A percentile compares a stretch with the other conserved stretches of the same genome.
These are phyloP conservation scores for Hydrophis major DNA, from an alignment of 2,797 vertebrate genomes.

Conservation along the genomic window DNA sequence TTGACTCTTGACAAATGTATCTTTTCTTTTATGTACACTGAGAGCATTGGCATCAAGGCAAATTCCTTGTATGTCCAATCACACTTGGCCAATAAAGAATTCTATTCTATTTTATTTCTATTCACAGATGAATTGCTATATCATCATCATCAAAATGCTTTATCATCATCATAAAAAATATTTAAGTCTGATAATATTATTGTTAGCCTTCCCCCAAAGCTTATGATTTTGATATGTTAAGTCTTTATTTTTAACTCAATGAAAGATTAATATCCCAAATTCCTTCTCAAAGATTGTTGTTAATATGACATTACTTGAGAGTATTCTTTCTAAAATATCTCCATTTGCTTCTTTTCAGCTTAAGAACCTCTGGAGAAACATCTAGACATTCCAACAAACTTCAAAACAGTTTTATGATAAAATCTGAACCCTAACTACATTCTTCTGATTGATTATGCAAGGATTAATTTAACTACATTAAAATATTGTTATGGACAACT, in stretches of 20 bases:
- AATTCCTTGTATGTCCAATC: too few relatives aligned
- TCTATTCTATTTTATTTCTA: too few relatives aligned
- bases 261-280: not conserved
- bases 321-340: slow-evolving; percentile 22
- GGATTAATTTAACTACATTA: slow-evolving; percentile 42
- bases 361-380: slow-evolving; percentile 13
- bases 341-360: slow-evolving; percentile 36
- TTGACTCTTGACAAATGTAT: too few relatives aligned
- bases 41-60: too few relatives aligned
- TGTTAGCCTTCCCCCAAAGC: not conserved
- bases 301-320: not conserved
- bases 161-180: not conserved
- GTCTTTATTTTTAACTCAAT: not conserved
- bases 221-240: not conserved
- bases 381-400: not conserved
- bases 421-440: slow-evolving; percentile 14
- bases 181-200: not conserved
- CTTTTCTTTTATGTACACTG: too few relatives aligned
- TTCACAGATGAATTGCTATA: not conserved
- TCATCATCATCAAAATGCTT: not conserved
- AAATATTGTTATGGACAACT: slow-evolving; percentile 34
- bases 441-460: slow-evolving; percentile 28
- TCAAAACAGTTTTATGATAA: slow-evolving; percentile 14
- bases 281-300: not conserved
- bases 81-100: too few relatives aligned